Evolutionary conservation across 2,888 invertebrate species (phyloP).

Genomic region (Dicycla oo): DNA sequence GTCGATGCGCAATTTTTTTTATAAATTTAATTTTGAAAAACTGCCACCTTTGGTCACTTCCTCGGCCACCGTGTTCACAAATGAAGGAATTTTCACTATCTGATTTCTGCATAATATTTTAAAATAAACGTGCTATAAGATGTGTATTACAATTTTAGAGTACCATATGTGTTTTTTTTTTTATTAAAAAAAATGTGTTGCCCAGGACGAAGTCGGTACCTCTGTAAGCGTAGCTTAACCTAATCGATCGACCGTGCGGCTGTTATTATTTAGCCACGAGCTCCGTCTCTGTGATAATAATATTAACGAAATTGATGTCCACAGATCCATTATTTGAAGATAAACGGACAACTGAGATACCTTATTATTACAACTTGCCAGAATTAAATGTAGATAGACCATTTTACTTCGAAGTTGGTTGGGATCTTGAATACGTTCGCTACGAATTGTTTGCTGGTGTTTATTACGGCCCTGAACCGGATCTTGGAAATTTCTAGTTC

Average conservation of each 20-base stretch:
- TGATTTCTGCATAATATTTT: too few relatives aligned
- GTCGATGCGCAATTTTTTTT: too few relatives aligned
- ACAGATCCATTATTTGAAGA: background rate
- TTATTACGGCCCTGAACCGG: conserved; percentile 73
- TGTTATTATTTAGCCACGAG: background rate
- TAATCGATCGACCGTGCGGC: background rate
- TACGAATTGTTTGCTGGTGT: conserved; percentile 73
- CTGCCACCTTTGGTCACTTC: too few relatives aligned
- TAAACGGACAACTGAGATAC: background rate
- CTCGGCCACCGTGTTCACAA: too few relatives aligned
- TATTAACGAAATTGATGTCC: background rate
- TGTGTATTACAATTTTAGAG: too few relatives aligned
- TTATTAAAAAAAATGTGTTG: too few relatives aligned
- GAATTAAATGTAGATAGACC: conserved; percentile 72
- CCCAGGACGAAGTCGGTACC: too few relatives aligned
- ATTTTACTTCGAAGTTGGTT: conserved; percentile 74
- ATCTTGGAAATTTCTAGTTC: background rate
- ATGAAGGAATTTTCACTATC: too few relatives aligned
- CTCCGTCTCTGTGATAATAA: background rate
- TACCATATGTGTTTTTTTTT: too few relatives aligned
- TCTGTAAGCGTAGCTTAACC: background rate
- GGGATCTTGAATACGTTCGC: conserved; percentile 46
- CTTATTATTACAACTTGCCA: background rate
- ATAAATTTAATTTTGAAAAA: too few relatives aligned
- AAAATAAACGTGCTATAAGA: too few relatives aligned